Conservation (phyloP, 2,888 invertebrate genomes). For the Zaprionus obscuricornis region DNA sequence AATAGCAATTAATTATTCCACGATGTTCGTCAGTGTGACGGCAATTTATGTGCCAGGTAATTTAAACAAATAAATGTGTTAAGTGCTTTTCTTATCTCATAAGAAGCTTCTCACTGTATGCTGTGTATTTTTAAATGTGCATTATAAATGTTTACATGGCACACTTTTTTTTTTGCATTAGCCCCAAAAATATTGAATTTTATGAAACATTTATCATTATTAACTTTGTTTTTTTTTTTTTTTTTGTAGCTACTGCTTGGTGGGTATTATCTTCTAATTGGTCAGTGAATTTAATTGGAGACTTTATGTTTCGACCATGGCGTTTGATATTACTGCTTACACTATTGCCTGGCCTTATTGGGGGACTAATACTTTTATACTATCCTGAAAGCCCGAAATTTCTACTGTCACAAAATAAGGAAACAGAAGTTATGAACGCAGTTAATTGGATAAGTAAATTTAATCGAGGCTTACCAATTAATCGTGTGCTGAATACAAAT, state of each 20-base stretch:
- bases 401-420: slow-evolving; percentile 64
- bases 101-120: too few relatives aligned
- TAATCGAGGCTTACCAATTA: slow-evolving; percentile 60
- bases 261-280: slow-evolving; percentile 69
- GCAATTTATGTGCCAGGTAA: slow-evolving; percentile 80
- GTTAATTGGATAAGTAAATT: slow-evolving; percentile 73
- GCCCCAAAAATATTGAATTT: too few relatives aligned
- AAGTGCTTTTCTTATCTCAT: too few relatives aligned
- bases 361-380: slow-evolving; percentile 56
- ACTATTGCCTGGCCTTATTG: slow-evolving; percentile 74
- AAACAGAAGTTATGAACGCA: slow-evolving; percentile 59
- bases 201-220: neutral
- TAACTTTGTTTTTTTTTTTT: neutral
- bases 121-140: too few relatives aligned
- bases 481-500: slow-evolving; percentile 48
- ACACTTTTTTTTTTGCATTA: too few relatives aligned
- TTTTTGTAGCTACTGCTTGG: slow-evolving; percentile 68
- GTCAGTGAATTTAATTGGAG: slow-evolving; percentile 62
- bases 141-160: too few relatives aligned
- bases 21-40: slow-evolving; percentile 79
- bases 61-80: neutral
- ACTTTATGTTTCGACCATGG: slow-evolving; percentile 75
- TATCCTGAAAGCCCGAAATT: slow-evolving; percentile 78
- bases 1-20: slow-evolving; percentile 78
- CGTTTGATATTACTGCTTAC: slow-evolving; percentile 69